Percentiles rank a stretch among this genome's conserved stretches.
Conservation (phyloP, 2,113 vertebrate species). For the Misgurnus mizolepis region DNA sequence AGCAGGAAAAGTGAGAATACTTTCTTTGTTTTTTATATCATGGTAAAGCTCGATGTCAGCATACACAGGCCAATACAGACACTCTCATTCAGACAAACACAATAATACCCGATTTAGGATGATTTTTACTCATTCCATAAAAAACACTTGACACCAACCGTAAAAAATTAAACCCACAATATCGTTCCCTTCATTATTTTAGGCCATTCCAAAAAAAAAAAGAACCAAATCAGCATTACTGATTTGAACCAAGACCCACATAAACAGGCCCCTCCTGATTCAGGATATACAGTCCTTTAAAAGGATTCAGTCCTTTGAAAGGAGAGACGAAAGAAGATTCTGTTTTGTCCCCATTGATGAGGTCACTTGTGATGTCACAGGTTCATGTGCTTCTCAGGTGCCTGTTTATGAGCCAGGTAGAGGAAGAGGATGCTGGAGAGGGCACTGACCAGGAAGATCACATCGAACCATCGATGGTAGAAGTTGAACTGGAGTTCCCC, state of each 20-base stretch:
- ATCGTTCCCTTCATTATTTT: background rate
- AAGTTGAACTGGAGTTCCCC: conserved; percentile 98
- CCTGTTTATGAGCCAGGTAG: conserved; percentile 96
- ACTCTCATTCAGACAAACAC: background rate
- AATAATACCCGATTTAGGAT: background rate
- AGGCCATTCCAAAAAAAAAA: conserved; percentile 3
- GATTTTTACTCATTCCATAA: background rate
- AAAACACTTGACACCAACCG: background rate
- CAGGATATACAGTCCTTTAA: conserved; percentile 60
- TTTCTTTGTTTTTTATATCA: background rate
- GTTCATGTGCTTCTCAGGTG: conserved; percentile 94
- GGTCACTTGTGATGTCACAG: conserved; percentile 59
- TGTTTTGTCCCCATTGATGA: background rate
- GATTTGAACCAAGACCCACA: background rate
- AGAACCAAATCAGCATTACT: background rate
- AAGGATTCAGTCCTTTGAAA: conserved; percentile 30
- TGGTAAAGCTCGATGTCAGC: background rate
- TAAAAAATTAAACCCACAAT: background rate
- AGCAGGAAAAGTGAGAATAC: background rate
- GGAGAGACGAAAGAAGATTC: background rate
- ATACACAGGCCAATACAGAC: background rate
- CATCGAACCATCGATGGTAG: conserved; percentile 98
- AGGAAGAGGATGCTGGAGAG: conserved; percentile 98
- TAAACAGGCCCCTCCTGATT: conserved; percentile 67
- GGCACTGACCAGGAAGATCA: conserved; percentile 97